Conservation (phyloP, 2,797 vertebrate genomes). For the Ciconia nigra region DNA sequence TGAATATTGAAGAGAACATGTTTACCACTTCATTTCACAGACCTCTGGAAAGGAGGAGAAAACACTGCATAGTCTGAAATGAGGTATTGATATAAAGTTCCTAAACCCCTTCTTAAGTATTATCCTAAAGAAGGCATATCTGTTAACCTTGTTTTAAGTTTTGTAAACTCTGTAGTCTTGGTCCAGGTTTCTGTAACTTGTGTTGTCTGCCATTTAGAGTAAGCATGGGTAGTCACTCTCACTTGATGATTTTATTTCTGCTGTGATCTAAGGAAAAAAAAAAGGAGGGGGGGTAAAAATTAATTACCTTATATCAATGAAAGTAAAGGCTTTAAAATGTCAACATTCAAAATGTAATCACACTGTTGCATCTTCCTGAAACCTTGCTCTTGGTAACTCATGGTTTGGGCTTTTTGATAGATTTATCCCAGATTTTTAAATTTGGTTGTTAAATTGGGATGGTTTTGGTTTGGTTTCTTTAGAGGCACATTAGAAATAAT, state of each 20-base stretch:
- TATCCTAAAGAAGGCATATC: background rate
- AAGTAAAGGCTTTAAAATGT: background rate
- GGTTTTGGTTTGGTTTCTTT: background rate
- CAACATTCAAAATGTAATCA: background rate
- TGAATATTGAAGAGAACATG: conserved; percentile 8
- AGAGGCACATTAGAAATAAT: background rate
- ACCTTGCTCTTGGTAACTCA: background rate
- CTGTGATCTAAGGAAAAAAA: background rate
- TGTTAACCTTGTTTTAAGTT: background rate
- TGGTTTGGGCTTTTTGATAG: background rate
- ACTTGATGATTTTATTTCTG: background rate
- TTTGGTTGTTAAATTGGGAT: background rate
- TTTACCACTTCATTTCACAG: conserved; percentile 32
- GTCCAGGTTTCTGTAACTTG: background rate
- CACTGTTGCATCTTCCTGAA: background rate
- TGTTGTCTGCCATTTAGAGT: background rate
- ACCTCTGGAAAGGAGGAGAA: background rate
- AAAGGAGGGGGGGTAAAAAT: background rate
- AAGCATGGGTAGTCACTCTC: background rate
- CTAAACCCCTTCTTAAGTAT: background rate
- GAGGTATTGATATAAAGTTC: background rate
- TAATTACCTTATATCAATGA: background rate
- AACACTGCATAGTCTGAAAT: background rate
- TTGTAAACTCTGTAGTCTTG: conserved; percentile 23
- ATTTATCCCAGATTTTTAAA: background rate